Percentiles rank a stretch among this genome's conserved stretches.
phyloP scores from a whole-genome alignment of 2,797 vertebrate species.

The Rhinoraja longicauda region DNA sequence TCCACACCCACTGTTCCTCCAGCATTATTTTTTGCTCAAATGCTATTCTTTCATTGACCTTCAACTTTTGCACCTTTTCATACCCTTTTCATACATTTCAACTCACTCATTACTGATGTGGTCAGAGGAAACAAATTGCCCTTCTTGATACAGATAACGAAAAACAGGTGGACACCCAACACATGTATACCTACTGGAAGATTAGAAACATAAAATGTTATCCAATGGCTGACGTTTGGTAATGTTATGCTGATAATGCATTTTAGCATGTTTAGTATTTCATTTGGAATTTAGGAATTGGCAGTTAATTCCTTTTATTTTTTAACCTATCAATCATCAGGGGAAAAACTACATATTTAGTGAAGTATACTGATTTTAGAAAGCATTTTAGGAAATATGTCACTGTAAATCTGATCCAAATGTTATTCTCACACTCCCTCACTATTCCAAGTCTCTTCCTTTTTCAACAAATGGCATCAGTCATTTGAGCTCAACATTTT shows the following conservation, averaged over 20 bases:
- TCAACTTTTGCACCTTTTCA: too few species aligned
- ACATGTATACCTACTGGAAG: neutral
- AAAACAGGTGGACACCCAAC: too few species aligned
- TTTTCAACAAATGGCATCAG: too few species aligned
- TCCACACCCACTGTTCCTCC: too few species aligned
- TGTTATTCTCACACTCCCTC: neutral
- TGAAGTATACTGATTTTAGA: neutral
- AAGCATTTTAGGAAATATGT: neutral
- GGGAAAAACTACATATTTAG: neutral
- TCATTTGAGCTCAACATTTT: neutral
- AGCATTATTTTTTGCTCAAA: too few species aligned
- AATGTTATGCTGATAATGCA: neutral
- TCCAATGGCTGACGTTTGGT: too few species aligned
- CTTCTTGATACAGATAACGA: too few species aligned
- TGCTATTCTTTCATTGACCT: too few species aligned
- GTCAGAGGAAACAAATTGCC: too few species aligned
- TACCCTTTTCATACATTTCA: too few species aligned
- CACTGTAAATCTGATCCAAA: neutral
- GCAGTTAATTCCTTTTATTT: neutral
- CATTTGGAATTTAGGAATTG: neutral
- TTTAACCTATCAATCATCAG: neutral
- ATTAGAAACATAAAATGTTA: neutral
- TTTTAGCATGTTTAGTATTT: neutral
- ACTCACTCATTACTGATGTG: too few species aligned
- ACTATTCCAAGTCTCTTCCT: neutral